A percentile compares a stretch with the other conserved stretches of the same genome.
phyloP scores from a whole-genome alignment of 2,113 vertebrate species.

The Cyprinodon tularosa region DNA sequence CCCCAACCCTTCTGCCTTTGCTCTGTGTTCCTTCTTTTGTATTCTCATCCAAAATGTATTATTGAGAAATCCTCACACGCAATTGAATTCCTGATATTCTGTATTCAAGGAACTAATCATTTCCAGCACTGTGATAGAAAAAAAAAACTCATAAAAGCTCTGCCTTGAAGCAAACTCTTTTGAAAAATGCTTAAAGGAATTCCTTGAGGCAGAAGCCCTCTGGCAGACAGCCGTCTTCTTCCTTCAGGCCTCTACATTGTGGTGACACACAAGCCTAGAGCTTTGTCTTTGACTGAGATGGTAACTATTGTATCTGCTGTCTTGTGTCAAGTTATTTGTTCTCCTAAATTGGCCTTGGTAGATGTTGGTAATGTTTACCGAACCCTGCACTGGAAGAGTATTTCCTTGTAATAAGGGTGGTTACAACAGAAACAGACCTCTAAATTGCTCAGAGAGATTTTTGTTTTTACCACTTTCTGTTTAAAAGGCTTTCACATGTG shows the following conservation, averaged over 20 bases:
- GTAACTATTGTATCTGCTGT: constrained; percentile 39
- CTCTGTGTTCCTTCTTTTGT: neutral
- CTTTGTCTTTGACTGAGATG: constrained; percentile 55
- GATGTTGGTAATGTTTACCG: constrained; percentile 26
- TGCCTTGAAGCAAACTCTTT: constrained; percentile 45
- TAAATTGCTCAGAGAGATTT: neutral
- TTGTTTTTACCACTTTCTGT: neutral
- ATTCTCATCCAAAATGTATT: constrained; percentile 8
- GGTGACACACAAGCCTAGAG: constrained; percentile 58
- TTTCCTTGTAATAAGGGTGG: constrained; percentile 7
- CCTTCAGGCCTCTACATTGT: constrained; percentile 62
- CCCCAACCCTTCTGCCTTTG: neutral
- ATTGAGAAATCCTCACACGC: neutral
- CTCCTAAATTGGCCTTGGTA: constrained; percentile 32
- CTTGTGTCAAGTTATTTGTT: constrained; percentile 64
- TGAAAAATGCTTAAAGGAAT: constrained; percentile 46
- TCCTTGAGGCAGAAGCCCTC: constrained; percentile 62
- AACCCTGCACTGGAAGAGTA: constrained; percentile 18
- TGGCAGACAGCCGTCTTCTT: constrained; percentile 53
- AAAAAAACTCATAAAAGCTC: constrained; percentile 19
- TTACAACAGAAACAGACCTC: constrained; percentile 11
- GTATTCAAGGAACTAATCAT: constrained; percentile 1
- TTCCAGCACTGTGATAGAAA: constrained; percentile 13
- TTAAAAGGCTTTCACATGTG: neutral
- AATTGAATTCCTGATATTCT: constrained; percentile 1